Evolutionary conservation across 2,113 vertebrate species (phyloP).

Genomic region (Lycocorax pyrrhopterus): DNA sequence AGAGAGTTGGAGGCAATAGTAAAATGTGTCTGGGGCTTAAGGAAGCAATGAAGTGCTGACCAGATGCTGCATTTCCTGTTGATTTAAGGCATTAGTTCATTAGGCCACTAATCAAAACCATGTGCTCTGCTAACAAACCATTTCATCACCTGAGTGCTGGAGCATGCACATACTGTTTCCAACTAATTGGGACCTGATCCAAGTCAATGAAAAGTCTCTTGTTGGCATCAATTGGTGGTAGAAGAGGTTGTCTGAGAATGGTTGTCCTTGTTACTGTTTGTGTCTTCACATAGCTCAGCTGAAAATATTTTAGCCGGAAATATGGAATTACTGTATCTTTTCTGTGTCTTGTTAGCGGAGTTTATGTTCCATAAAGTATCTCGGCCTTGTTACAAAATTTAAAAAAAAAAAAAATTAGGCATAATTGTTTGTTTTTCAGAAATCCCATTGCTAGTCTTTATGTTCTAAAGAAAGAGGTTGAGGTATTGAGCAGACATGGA

Average conservation of each 20-base stretch:
- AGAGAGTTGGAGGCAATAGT: background rate
- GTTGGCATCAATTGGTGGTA: background rate
- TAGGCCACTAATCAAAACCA: slow-evolving; percentile 43
- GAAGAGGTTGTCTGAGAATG: background rate
- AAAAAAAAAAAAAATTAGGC: background rate
- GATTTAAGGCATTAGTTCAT: slow-evolving; percentile 26
- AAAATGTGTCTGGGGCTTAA: background rate
- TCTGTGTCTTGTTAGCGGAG: background rate
- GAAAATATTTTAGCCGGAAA: background rate
- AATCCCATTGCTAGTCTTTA: background rate
- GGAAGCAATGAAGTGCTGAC: background rate
- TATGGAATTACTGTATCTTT: background rate
- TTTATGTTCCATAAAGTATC: background rate
- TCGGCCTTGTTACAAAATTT: background rate
- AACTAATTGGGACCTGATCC: background rate
- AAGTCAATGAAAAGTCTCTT: background rate
- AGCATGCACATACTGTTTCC: background rate
- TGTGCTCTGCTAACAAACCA: slow-evolving; percentile 47
- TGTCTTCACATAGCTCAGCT: background rate
- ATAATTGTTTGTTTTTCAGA: background rate
- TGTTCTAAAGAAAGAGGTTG: background rate
- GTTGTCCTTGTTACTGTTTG: background rate
- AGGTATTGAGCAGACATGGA: background rate
- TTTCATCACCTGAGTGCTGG: slow-evolving; percentile 24
- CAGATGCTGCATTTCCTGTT: slow-evolving; percentile 42